phyloP scores from a whole-genome alignment of 2,797 vertebrate genomes.

The Chaenodraco wilsoni region DNA sequence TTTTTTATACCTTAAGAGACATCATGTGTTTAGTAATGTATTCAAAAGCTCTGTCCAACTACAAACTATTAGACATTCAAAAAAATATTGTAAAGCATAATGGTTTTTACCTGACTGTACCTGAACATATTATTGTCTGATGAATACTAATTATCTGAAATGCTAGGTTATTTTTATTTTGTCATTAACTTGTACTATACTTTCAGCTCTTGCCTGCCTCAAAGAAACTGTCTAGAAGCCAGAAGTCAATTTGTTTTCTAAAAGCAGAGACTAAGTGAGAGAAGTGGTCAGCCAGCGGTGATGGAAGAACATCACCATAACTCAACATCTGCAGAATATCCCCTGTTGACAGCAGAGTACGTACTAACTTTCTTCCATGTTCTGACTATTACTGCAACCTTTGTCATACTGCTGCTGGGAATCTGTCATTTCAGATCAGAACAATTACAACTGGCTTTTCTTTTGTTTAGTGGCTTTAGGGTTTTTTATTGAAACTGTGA shows the following conservation, averaged over 20 bases:
- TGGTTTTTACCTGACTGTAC: constrained; percentile 3
- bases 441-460: neutral
- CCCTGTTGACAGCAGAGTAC: constrained; percentile 9
- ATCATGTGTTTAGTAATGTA: constrained; percentile 29
- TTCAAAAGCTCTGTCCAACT: constrained; percentile 8
- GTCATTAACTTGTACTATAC: neutral
- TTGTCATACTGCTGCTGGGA: neutral
- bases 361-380: constrained; percentile 5
- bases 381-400: neutral
- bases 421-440: constrained; percentile 8
- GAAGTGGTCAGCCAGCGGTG: neutral
- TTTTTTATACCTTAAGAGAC: constrained; percentile 12
- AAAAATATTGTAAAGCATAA: neutral
- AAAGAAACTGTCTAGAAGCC: neutral
- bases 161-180: neutral
- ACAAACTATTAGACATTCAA: neutral
- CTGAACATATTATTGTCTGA: neutral
- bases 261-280: neutral
- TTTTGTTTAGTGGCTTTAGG: neutral
- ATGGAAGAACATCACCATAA: constrained; percentile 13
- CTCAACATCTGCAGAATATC: constrained; percentile 2
- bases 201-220: neutral
- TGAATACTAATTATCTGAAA: neutral
- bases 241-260: constrained; percentile 1
- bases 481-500: neutral